Evolutionary conservation across 2,113 vertebrate genomes (phyloP).

Genomic region (Coregonus clupeaformis): DNA sequence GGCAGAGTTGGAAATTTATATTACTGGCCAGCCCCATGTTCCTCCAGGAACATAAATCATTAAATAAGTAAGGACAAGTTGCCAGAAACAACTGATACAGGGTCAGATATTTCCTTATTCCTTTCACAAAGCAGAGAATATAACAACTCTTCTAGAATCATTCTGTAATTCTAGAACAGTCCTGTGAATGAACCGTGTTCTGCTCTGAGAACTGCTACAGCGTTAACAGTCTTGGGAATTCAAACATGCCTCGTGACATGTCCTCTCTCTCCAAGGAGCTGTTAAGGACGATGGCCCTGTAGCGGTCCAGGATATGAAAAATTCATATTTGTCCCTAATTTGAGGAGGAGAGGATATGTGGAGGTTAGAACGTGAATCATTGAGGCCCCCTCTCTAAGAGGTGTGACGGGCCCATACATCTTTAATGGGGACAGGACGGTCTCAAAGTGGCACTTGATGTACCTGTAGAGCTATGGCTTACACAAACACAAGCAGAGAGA

Average conservation of each 20-base stretch:
- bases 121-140: too few species aligned
- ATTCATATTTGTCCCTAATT: slow-evolving; percentile 32
- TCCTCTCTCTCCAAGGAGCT: slow-evolving; percentile 16
- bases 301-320: slow-evolving; percentile 10
- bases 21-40: too few species aligned
- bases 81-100: too few species aligned
- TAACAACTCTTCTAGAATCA: too few species aligned
- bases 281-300: slow-evolving; percentile 15
- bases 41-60: too few species aligned
- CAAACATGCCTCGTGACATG: neutral
- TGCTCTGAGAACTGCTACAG: too few species aligned
- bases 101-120: too few species aligned
- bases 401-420: slow-evolving; percentile 16
- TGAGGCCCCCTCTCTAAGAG: neutral
- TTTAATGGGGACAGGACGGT: slow-evolving; percentile 17
- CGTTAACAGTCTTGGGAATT: neutral
- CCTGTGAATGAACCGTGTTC: too few species aligned
- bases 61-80: too few species aligned
- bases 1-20: too few species aligned
- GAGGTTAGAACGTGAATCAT: slow-evolving; percentile 40
- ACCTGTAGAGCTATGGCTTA: neutral
- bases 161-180: too few species aligned
- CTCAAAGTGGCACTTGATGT: neutral
- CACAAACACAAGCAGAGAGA: neutral
- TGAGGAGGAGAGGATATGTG: slow-evolving; percentile 5